Percentiles rank a stretch among this genome's conserved stretches.
These are phyloP conservation scores for Tychaedon coryphoeus DNA, from an alignment of 2,113 vertebrate species.

Conservation along the genomic window DNA sequence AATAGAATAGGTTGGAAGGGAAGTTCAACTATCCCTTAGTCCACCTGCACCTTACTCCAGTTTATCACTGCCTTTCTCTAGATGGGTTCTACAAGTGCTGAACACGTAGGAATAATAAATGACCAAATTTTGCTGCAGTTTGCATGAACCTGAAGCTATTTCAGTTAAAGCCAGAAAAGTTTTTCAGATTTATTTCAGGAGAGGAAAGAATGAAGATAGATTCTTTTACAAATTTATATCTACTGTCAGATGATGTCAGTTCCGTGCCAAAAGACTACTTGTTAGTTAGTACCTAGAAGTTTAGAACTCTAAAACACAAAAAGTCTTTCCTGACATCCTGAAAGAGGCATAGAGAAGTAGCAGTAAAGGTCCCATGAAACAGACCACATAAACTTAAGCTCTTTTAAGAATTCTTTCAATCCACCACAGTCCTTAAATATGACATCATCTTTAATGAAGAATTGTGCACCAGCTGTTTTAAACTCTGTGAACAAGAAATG, in stretches of 20 bases:
- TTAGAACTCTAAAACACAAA: neutral
- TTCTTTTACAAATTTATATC: neutral
- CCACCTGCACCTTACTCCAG: neutral
- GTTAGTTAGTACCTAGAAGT: neutral
- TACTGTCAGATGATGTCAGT: neutral
- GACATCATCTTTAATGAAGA: neutral
- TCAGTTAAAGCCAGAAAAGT: neutral
- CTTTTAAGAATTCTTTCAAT: neutral
- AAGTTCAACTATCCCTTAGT: neutral
- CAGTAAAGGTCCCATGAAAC: neutral
- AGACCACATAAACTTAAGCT: neutral
- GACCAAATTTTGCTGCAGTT: neutral
- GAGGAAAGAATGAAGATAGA: neutral
- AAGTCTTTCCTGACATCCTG: neutral
- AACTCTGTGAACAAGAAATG: neutral
- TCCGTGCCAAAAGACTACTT: neutral
- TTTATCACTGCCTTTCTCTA: neutral
- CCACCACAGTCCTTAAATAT: neutral
- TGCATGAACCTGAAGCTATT: neutral
- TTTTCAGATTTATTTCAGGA: neutral
- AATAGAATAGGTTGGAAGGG: neutral
- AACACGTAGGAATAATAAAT: neutral
- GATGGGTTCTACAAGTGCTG: neutral
- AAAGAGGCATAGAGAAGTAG: neutral
- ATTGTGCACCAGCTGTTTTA: neutral